A percentile compares a stretch with the other conserved stretches of the same genome.
Conservation (phyloP, 1,140 invertebrate genomes). For the Tribolium madens region DNA sequence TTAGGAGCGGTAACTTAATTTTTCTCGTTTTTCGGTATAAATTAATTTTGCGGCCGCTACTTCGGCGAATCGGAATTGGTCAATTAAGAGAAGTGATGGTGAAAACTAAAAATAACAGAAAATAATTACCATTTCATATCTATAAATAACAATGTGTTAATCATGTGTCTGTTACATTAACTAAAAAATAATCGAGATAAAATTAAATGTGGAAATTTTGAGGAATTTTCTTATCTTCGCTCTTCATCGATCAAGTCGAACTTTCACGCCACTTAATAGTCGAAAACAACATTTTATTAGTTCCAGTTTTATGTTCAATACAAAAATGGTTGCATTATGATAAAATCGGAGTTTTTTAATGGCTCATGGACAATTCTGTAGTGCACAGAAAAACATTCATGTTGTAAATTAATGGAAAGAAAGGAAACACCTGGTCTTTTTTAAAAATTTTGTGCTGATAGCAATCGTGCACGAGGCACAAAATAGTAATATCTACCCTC, state of each 20-base stretch:
- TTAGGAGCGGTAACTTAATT: slow-evolving; percentile 2
- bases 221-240: slow-evolving; percentile 13
- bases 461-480: neutral
- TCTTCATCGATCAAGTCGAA: neutral
- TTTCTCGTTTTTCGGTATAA: slow-evolving; percentile 13
- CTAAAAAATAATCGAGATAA: neutral
- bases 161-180: slow-evolving; percentile 11
- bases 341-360: neutral
- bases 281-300: neutral
- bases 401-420: neutral
- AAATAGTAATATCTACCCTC: neutral
- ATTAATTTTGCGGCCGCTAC: neutral
- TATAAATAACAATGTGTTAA: slow-evolving; percentile 45
- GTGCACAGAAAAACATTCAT: too few species aligned
- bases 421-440: slow-evolving; percentile 14
- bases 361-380: too few species aligned
- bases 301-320: neutral
- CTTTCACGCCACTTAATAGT: slow-evolving; percentile 4
- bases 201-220: neutral
- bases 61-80: slow-evolving; percentile 16
- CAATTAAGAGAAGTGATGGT: slow-evolving; percentile 14
- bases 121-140: slow-evolving; percentile 41
- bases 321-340: neutral
- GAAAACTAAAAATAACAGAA: slow-evolving; percentile 38
- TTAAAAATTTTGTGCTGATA: neutral